Base-by-base conservation (phyloP, 2,888 invertebrate genomes). In the Orthosia gothica region DNA sequence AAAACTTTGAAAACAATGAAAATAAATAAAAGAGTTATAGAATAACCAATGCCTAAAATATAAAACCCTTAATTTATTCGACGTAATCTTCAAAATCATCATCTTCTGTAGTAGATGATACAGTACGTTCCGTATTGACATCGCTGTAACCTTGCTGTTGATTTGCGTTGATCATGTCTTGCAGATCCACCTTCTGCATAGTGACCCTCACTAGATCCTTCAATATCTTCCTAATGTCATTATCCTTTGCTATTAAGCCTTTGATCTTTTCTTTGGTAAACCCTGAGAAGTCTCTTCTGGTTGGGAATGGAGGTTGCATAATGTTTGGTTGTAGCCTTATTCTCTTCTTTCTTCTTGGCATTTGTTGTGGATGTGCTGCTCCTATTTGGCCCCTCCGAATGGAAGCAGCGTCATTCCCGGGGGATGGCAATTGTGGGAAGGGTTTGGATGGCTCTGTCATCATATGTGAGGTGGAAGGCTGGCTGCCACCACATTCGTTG, bases 141-240 rank as follows among this genome's bases (percentile, higher is more conserved):
- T 62, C 32, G 54, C 45, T 65, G 3, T 16, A 64, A 11, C 26
- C 80, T 16, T 65, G 87, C 16, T 40, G 32, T n/a, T 23, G 58
- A 45, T 82, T 89, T 0, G 81, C 64, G 5, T 92, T 92, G 1
- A 94, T 77, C 87, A 92, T 87, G 16, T 94, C 93, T 76, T 93
- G 81, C 68, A 96, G 75, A 86, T 95, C 93, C 9, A 94, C 95
- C 81, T 96, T 96, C 89, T 95, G 92, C 94, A 96, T 96, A 2
- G 96, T 95, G 0, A 96, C 96, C 76, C 93, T 93, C 45, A 96
- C 96, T 3, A 96, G 85, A 55, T 96, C 95, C 75, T 93, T 95
- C 64, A 96, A 87, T 55, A 96, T 96, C 88, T 94, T 95, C 81
- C 94, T 93, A n/a, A 96, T 95, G 74, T 96, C 96, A 3, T 91